Base-by-base conservation (phyloP, 37 sponge, comb jelly and placozoan genomes). In the Oscarella lobularis region DNA sequence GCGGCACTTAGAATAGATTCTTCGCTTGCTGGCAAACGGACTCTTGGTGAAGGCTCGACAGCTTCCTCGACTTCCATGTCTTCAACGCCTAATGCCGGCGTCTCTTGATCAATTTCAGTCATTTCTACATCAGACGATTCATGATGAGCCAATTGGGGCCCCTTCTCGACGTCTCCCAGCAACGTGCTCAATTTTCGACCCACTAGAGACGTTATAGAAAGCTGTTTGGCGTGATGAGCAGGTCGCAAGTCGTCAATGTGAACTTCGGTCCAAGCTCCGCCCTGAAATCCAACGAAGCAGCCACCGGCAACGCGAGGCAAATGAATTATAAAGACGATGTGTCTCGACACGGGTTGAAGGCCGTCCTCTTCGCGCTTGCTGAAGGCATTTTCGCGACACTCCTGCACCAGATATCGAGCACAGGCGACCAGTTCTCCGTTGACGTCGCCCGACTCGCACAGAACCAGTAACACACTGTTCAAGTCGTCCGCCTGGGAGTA, bases 341-440 rank as follows among this genome's bases (percentile, higher is more conserved):
- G 36, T 36, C 70, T 32, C 6, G 31, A 5, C 29, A 31, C 2
- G 30, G 4, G 33, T 67, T 76, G 33, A 36, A 76, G 66, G 66
- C 3, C 41, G 30, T 27, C 30, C 14, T 31, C 30, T 70, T n/a
- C 14, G 5, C n/a, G 30, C 14, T 74, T 4, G 3, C 30, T 31
- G 3, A 73, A 3, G 35, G 74, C 3, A 31, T 37, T 38, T 41
- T 41, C 73, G 6, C 81, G 33, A 14, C 82, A 79, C 37, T 89
- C 90, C 66, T 82, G 79, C 41, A 86, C 67, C 3, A 83, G 81
- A 67, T 94, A 80, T 55, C 90, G 72, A 37, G 90, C 90, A 77
- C 95, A 94, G 3, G 95, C 87, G 55, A 94, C 82, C 37, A 94
- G 83, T 73, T 94, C 81, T 48, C 73, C 79, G 74, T 83, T 84